phyloP scores from a whole-genome alignment of 2,113 vertebrate species.

The Lanius collurio region DNA sequence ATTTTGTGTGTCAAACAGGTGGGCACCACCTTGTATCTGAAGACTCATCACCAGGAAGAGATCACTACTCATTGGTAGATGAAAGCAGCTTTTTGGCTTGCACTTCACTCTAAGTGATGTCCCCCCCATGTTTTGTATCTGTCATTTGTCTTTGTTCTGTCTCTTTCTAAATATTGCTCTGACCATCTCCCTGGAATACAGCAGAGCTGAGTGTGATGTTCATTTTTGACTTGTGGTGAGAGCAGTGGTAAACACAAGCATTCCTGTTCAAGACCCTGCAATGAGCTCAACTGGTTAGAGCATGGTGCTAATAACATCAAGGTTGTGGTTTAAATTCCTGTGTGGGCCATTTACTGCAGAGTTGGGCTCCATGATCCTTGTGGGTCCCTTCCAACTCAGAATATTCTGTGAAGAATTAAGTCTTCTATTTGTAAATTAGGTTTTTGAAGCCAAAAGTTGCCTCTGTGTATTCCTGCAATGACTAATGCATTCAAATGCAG shows the following conservation, averaged over 20 bases:
- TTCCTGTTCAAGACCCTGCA: background rate
- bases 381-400: background rate
- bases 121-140: background rate
- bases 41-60: background rate
- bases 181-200: background rate
- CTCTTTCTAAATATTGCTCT: background rate
- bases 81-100: background rate
- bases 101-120: background rate
- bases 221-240: background rate
- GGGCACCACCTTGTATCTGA: background rate
- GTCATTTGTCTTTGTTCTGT: background rate
- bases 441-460: background rate
- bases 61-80: background rate
- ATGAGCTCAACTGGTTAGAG: background rate
- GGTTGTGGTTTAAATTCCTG: background rate
- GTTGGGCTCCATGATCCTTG: background rate
- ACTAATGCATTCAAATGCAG: background rate
- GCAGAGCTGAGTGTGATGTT: background rate
- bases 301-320: background rate
- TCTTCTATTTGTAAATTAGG: background rate
- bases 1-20: background rate
- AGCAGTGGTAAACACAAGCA: background rate
- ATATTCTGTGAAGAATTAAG: background rate
- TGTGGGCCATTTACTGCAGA: background rate
- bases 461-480: background rate